Conservation (phyloP, 2,113 vertebrate species). For the Gobius niger region DNA sequence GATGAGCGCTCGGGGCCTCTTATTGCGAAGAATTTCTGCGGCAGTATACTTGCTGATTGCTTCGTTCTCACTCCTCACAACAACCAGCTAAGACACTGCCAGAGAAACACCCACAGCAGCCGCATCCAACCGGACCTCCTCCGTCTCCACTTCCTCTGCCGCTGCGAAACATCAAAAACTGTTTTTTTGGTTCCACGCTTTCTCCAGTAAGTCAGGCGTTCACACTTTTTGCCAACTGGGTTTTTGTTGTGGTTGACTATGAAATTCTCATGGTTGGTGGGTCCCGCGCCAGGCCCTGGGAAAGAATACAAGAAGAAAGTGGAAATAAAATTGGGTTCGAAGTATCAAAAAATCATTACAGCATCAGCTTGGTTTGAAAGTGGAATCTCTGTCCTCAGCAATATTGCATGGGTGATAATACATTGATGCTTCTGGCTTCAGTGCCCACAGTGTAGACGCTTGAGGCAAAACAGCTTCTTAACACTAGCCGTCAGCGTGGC, state of each 20-base stretch:
- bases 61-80: conserved; percentile 94
- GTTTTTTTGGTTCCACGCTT: conserved; percentile 7
- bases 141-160: conserved; percentile 9
- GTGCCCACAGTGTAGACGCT: conserved; percentile 35
- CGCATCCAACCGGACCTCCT: conserved; percentile 37
- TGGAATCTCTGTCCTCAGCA: background rate
- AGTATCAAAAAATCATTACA: background rate
- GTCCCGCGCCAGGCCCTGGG: conserved; percentile 17
- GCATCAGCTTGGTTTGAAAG: conserved; percentile 1
- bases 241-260: conserved; percentile 9
- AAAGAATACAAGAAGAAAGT: conserved; percentile 41
- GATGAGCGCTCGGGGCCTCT: conserved; percentile 51
- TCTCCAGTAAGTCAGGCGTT: conserved; percentile 34
- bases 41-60: conserved; percentile 99
- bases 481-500: conserved; percentile 40
- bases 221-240: conserved; percentile 1
- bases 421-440: conserved; percentile 4
- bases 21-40: conserved; percentile 96
- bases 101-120: conserved; percentile 98
- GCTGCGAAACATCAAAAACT: conserved; percentile 3
- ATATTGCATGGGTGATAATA: conserved; percentile 31
- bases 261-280: background rate
- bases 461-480: conserved; percentile 31
- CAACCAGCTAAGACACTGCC: conserved; percentile 99
- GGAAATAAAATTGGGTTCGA: conserved; percentile 10